These are phyloP conservation scores for Harpagoxenus sublaevis DNA, from an alignment of 2,888 invertebrate species.

Conservation along the genomic window DNA sequence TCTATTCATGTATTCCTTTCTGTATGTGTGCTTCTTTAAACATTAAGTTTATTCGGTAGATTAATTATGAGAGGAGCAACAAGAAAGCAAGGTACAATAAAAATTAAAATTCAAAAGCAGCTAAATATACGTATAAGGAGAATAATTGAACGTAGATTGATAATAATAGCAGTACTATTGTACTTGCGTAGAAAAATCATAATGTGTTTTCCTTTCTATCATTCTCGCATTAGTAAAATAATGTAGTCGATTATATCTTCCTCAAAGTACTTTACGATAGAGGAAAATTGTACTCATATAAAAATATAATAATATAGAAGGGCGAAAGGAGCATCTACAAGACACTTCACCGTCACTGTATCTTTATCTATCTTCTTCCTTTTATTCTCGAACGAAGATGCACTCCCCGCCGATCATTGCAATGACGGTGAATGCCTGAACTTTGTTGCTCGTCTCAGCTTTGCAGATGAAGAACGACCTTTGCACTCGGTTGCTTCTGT, in stretches of 20 bases:
- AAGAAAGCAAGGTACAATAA: background rate
- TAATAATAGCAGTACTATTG: background rate
- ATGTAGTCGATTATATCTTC: background rate
- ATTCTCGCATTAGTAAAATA: slow-evolving; percentile 10
- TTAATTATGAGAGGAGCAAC: background rate
- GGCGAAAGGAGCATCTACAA: background rate
- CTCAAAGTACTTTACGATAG: background rate
- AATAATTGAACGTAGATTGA: background rate
- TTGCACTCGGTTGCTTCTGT: slow-evolving; percentile 80
- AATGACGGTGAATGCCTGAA: slow-evolving; percentile 82
- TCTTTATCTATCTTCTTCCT: slow-evolving; percentile 22
- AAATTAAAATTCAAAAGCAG: background rate
- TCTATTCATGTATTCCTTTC: too few relatives aligned
- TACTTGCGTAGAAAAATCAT: background rate
- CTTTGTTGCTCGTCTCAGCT: slow-evolving; percentile 78
- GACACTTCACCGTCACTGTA: slow-evolving; percentile 20
- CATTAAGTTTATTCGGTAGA: too few relatives aligned
- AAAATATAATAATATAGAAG: slow-evolving; percentile 15
- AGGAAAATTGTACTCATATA: background rate
- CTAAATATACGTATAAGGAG: background rate
- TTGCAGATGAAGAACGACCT: slow-evolving; percentile 78
- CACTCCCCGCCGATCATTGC: slow-evolving; percentile 70
- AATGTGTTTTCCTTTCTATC: slow-evolving; percentile 6
- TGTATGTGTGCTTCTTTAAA: too few relatives aligned
- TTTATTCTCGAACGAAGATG: slow-evolving; percentile 39